phyloP scores from a whole-genome alignment of 1,140 invertebrate species.

The Bombyx mori region DNA sequence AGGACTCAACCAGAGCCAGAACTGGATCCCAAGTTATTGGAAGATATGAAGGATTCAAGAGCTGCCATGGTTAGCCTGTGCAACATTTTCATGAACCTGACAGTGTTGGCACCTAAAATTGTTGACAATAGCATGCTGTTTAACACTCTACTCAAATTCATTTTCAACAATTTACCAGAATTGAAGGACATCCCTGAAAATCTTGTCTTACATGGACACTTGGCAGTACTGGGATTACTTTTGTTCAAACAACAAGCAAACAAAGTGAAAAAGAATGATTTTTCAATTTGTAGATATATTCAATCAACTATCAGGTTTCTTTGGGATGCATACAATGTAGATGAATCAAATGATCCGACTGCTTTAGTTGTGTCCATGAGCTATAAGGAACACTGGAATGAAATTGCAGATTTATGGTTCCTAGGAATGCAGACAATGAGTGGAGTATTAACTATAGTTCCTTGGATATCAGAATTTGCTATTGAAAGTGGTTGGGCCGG shows the following conservation, averaged over 20 bases:
- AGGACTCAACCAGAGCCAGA: conserved; percentile 82
- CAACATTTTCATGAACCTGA: conserved; percentile 93
- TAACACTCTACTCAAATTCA: conserved; percentile 85
- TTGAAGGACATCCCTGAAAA: conserved; percentile 87
- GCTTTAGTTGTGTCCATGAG: conserved; percentile 85
- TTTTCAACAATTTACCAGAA: conserved; percentile 89
- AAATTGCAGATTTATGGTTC: conserved; percentile 93
- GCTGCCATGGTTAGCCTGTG: conserved; percentile 88
- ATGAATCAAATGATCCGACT: conserved; percentile 86
- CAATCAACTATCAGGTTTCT: conserved; percentile 90
- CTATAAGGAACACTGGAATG: conserved; percentile 90
- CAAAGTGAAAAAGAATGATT: conserved; percentile 87
- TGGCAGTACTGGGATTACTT: conserved; percentile 86
- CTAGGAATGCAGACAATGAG: conserved; percentile 93
- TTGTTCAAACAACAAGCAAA: conserved; percentile 87
- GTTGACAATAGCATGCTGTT: conserved; percentile 85
- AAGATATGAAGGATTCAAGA: conserved; percentile 87
- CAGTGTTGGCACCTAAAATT: conserved; percentile 86
- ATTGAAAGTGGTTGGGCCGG: conserved; percentile 93
- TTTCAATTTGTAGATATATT: conserved; percentile 89
- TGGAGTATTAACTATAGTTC: conserved; percentile 82
- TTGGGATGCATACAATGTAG: conserved; percentile 92
- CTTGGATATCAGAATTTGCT: conserved; percentile 92
- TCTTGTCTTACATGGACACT: conserved; percentile 86
- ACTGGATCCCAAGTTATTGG: conserved; percentile 78